These are phyloP conservation scores for Chionodraco myersi DNA, from an alignment of 2,113 vertebrate genomes.

Conservation along the genomic window DNA sequence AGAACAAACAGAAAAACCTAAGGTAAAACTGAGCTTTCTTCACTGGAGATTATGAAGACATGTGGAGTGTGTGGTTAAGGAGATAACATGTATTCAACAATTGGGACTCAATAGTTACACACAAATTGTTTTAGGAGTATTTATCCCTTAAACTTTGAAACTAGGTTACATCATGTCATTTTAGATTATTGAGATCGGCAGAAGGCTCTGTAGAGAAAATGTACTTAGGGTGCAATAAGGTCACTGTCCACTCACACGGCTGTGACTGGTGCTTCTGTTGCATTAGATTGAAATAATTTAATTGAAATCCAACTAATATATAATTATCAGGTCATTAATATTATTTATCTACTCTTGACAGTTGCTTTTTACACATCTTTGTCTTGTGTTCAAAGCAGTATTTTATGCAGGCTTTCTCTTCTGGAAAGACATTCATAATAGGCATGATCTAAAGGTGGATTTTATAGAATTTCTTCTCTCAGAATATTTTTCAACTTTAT, in stretches of 20 bases:
- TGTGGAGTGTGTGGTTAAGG: background rate
- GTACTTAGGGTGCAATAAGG: background rate
- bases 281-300: background rate
- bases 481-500: background rate
- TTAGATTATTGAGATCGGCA: background rate
- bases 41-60: background rate
- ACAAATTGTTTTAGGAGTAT: background rate
- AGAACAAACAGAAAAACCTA: constrained; percentile 87
- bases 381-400: background rate
- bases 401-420: constrained; percentile 10
- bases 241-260: background rate
- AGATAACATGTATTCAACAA: background rate
- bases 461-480: background rate
- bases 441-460: background rate
- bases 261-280: background rate
- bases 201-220: background rate
- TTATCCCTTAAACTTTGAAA: constrained; percentile 8
- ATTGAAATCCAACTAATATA: background rate
- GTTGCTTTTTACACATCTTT: background rate
- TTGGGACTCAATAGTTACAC: too few species aligned
- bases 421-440: constrained; percentile 3
- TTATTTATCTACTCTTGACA: background rate
- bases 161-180: background rate
- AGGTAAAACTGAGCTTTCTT: constrained; percentile 81
- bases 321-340: background rate